phyloP scores from a whole-genome alignment of 53 echinoderm and acorn worm genomes.

The Echinarachnius parma region DNA sequence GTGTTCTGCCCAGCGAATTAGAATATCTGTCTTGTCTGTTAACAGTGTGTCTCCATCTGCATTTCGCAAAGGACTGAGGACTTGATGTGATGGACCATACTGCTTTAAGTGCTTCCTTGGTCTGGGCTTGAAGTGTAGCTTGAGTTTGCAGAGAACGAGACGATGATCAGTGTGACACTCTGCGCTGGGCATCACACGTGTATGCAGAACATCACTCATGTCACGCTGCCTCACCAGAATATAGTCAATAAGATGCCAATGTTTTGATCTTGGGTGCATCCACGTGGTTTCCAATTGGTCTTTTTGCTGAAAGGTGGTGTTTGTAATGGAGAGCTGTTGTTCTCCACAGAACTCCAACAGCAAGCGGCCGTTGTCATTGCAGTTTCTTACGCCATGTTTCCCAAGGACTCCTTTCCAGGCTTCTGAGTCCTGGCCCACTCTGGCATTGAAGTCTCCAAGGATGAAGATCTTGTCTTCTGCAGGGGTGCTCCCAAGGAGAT shows the following conservation, averaged over 20 bases:
- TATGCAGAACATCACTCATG: too few relatives aligned
- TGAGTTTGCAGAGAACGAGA: slow-evolving; percentile 33
- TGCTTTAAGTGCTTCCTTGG: too few relatives aligned
- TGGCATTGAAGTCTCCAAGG: slow-evolving; percentile 51
- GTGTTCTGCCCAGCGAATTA: too few relatives aligned
- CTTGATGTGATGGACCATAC: too few relatives aligned
- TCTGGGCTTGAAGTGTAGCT: slow-evolving; percentile 15
- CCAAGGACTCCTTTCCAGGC: slow-evolving; percentile 44
- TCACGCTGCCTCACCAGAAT: slow-evolving; percentile 28
- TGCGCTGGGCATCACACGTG: slow-evolving; percentile 42
- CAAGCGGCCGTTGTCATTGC: slow-evolving; percentile 39
- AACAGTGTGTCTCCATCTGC: too few relatives aligned
- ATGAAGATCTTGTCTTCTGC: too few relatives aligned
- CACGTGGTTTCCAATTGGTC: slow-evolving; percentile 34
- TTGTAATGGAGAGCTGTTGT: neutral
- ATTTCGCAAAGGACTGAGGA: too few relatives aligned
- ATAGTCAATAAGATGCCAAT: slow-evolving; percentile 39
- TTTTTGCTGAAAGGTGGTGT: slow-evolving; percentile 56
- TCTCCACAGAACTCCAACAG: slow-evolving; percentile 36
- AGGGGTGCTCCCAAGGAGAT: too few relatives aligned
- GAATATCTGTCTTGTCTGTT: too few relatives aligned
- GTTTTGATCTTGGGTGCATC: slow-evolving; percentile 42
- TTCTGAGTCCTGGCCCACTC: slow-evolving; percentile 35
- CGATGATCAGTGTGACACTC: slow-evolving; percentile 42
- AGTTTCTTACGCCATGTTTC: slow-evolving; percentile 28